Conservation (phyloP, 1,140 invertebrate species). For the Zaprionus africanus region DNA sequence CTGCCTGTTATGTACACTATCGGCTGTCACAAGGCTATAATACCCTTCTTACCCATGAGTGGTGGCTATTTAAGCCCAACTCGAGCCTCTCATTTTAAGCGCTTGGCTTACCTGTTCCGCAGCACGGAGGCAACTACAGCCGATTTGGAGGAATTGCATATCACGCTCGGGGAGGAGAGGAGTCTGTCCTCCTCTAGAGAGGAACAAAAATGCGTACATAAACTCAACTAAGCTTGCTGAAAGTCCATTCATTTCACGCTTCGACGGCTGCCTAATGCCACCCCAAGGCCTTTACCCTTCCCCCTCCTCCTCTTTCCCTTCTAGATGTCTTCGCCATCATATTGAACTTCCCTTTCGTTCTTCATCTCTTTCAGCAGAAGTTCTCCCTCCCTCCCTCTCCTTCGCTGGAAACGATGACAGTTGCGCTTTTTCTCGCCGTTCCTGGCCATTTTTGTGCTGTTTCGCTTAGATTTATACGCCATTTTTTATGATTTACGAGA, state of each 20-base stretch:
- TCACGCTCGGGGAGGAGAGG: background rate
- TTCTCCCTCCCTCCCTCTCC: background rate
- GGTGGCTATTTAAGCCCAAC: background rate
- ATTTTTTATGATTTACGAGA: conserved; percentile 71
- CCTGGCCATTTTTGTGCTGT: conserved; percentile 18
- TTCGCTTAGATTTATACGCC: conserved; percentile 61
- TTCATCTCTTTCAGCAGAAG: background rate
- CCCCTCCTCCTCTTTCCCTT: background rate
- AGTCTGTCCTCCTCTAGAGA: background rate
- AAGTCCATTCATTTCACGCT: conserved; percentile 74
- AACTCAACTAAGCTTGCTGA: conserved; percentile 52
- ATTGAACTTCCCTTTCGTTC: conserved; percentile 1
- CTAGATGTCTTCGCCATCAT: conserved; percentile 28
- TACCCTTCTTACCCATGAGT: too few relatives aligned
- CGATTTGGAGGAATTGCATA: background rate
- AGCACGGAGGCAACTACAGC: background rate
- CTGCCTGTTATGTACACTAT: too few relatives aligned
- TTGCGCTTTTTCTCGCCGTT: conserved; percentile 62
- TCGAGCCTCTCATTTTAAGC: background rate
- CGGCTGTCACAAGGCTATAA: too few relatives aligned
- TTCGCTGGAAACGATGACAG: conserved; percentile 67
- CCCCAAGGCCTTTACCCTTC: background rate
- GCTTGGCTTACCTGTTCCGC: background rate
- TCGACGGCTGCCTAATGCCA: conserved; percentile 54
- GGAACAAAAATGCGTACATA: conserved; percentile 30